Percentiles rank a stretch among this genome's conserved stretches.
Conservation (phyloP, 2,888 invertebrate species). For the Andrena bicolor region DNA sequence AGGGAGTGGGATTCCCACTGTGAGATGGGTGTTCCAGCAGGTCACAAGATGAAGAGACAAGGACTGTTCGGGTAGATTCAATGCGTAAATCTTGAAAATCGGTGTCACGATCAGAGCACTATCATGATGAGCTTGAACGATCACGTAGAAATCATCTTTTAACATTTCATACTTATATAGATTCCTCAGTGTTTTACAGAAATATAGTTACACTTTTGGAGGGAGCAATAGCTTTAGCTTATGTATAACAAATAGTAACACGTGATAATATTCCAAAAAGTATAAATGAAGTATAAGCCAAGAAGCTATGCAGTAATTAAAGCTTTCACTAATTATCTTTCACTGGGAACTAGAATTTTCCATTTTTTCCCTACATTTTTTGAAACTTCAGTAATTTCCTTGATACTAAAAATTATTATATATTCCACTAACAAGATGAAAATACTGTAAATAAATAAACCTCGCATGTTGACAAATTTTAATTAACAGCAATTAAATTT, state of each 20-base stretch:
- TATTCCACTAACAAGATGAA: background rate
- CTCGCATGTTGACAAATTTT: background rate
- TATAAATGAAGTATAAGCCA: no score
- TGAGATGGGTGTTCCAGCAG: conserved; percentile 77
- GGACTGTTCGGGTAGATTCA: conserved; percentile 39
- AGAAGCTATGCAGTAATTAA: no score
- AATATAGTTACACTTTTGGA: no score
- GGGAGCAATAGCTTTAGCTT: no score
- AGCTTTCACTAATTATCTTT: no score
- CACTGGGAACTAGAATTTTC: no score
- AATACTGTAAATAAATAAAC: background rate
- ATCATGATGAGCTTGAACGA: conserved; percentile 39
- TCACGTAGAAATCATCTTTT: background rate
- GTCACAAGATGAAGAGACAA: conserved; percentile 70
- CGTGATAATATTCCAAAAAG: no score
- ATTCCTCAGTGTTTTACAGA: no score
- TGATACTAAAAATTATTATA: background rate
- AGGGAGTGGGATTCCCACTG: conserved; percentile 66
- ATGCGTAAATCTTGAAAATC: conserved; percentile 56
- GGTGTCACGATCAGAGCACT: conserved; percentile 48
- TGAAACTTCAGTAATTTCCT: no score
- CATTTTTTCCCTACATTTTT: no score
- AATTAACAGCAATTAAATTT: background rate
- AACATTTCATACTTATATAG: background rate
- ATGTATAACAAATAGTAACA: no score